Evolutionary conservation across 1,140 invertebrate species (phyloP), one percentile per base, ranked within the genome.

Genomic region (Cyclargus thomasi): DNA sequence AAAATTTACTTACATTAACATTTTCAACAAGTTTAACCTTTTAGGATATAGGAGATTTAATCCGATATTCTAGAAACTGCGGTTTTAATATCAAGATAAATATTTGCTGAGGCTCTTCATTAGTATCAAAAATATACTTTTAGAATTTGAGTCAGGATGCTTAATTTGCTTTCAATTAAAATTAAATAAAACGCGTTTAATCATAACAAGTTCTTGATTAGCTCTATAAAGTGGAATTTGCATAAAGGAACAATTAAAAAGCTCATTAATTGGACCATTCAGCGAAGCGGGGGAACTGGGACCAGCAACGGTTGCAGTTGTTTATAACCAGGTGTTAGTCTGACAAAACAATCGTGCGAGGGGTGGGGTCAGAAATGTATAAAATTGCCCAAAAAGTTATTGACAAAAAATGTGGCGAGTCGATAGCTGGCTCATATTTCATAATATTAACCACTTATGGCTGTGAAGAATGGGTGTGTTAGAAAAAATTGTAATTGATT

Each of bases 271-370:
- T 63, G 62, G 22, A 70, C 22, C 65, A 70, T 4, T 29, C 20
- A 20, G 55, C 17, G 64, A 57, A 63, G 55, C 68, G 69, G 68
- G 69, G 75, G 69, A 75, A 75, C 80, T 81, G 82, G 81, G 77
- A 78, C 78, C 69, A 70, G 77, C 74, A 78, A 83, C 81, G 76
- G 83, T 86, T 82, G 68, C 82, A 76, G 82, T 83, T 87, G 82
- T 88, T 86, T 83, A 81, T 71, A 74, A 86, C 86, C 86, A 90
- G 86, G 88, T 90, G 88, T 88, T 84, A 71, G 73, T 71, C 79
- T 88, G 84, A 89, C 86, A 87, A 89, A 89, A 90, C 88, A 90
- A 90, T 88, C 82, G 82, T 80, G 78, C 75, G 78, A 82, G 82
- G 70, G 79, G 80, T 81, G 83, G 85, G 81, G 86, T 86, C 84